These are phyloP conservation scores for Halcyon chelicuti DNA, from an alignment of 2,797 vertebrate genomes.

Conservation along the genomic window DNA sequence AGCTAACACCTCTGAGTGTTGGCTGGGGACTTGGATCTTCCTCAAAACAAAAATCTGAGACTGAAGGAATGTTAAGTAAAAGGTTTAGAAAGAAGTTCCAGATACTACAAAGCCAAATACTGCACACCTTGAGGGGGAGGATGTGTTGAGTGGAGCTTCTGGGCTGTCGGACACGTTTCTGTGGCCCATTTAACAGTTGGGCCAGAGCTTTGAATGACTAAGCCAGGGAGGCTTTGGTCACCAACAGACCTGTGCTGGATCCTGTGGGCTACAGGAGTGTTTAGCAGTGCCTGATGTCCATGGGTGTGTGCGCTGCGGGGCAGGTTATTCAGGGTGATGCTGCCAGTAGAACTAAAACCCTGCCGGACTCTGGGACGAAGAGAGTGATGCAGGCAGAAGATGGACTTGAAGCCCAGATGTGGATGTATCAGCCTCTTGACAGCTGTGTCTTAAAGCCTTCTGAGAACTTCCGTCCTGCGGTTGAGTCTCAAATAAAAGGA, in stretches of 20 bases:
- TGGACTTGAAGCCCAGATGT: fast-evolving
- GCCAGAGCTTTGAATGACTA: background rate
- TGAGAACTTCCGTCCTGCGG: background rate
- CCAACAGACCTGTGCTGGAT: fast-evolving
- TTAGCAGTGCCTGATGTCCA: background rate
- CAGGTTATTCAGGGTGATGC: background rate
- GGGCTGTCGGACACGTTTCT: background rate
- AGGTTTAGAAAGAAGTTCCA: background rate
- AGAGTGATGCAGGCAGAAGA: background rate
- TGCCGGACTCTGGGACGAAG: background rate
- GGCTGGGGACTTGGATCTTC: background rate
- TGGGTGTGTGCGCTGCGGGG: background rate
- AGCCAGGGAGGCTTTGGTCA: background rate
- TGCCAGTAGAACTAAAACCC: background rate
- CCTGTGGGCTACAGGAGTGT: background rate
- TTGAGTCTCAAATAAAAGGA: background rate
- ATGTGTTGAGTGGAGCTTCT: background rate
- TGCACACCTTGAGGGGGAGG: background rate
- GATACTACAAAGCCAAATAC: background rate
- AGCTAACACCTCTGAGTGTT: fast-evolving
- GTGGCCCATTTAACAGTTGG: background rate
- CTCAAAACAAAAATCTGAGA: background rate
- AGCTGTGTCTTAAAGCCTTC: background rate
- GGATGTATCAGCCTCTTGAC: background rate
- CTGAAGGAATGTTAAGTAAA: background rate